Evolutionary conservation across 2,888 invertebrate genomes (phyloP).

Genomic region (Oxystoma pomonae): DNA sequence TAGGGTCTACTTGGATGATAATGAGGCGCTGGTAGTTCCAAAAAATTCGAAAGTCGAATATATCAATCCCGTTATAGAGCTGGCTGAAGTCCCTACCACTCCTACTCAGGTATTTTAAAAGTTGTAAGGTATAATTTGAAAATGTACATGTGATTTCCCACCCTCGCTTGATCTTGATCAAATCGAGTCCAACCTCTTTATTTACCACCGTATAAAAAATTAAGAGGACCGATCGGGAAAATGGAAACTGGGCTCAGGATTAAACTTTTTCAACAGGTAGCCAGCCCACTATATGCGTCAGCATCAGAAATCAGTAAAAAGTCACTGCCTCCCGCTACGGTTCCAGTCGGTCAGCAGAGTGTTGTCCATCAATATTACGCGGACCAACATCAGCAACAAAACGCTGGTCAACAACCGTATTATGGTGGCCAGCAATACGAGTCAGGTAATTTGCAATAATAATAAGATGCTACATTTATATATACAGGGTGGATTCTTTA

Average conservation of each 20-base stretch:
- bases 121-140: no score
- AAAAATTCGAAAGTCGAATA: slow-evolving; percentile 21
- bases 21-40: slow-evolving; percentile 26
- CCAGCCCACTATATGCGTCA: no score
- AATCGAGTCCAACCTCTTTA: no score
- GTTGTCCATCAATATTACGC: neutral
- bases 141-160: no score
- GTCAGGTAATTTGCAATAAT: neutral
- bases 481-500: no score
- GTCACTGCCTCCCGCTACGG: neutral
- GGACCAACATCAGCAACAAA: neutral
- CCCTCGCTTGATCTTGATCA: no score
- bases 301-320: neutral
- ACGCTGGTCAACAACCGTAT: neutral
- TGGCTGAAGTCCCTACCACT: slow-evolving; percentile 2
- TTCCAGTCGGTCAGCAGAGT: neutral
- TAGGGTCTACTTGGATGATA: slow-evolving; percentile 25
- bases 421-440: neutral
- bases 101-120: neutral
- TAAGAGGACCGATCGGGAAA: no score
- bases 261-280: no score
- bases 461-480: neutral
- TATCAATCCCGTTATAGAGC: slow-evolving; percentile 9
- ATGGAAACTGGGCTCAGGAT: no score
- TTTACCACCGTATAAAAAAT: no score